Percentiles rank a stretch among this genome's conserved stretches.
Conservation (phyloP, 1,140 invertebrate genomes). For the Musca domestica region DNA sequence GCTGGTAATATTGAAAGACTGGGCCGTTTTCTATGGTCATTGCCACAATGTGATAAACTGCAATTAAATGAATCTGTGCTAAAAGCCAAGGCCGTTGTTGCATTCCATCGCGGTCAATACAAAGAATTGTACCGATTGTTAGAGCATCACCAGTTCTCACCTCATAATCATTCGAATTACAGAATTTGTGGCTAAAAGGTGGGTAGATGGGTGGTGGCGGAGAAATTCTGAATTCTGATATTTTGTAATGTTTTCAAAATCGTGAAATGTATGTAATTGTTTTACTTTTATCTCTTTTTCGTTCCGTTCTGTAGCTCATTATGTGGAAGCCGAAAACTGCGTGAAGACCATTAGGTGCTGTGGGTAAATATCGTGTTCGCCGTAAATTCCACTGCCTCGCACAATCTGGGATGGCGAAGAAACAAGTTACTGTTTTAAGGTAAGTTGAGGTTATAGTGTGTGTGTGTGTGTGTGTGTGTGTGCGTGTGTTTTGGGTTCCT, state of each 20-base stretch:
- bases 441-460: conserved; percentile 41
- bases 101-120: conserved; percentile 93
- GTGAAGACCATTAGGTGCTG: conserved; percentile 85
- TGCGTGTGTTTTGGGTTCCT: not conserved
- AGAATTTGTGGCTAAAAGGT: conserved; percentile 83
- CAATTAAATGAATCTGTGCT: conserved; percentile 98
- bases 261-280: conserved; percentile 16
- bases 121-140: conserved; percentile 96
- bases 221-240: no score
- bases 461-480: no score
- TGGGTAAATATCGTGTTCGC: conserved; percentile 97
- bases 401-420: conserved; percentile 99
- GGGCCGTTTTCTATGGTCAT: conserved; percentile 95
- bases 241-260: no score
- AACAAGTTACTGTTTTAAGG: conserved; percentile 97
- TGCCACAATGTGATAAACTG: conserved; percentile 93
- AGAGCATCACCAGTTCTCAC: conserved; percentile 93
- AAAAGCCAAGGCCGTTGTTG: conserved; percentile 97
- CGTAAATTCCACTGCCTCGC: conserved; percentile 92
- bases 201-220: no score
- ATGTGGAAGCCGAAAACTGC: conserved; percentile 92
- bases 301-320: conserved; percentile 69
- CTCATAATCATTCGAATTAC: conserved; percentile 93
- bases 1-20: conserved; percentile 96
- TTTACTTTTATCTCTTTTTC: conserved; percentile 26